These are phyloP conservation scores for Phthorimaea operculella DNA, from an alignment of 1,140 invertebrate genomes.

Conservation along the genomic window DNA sequence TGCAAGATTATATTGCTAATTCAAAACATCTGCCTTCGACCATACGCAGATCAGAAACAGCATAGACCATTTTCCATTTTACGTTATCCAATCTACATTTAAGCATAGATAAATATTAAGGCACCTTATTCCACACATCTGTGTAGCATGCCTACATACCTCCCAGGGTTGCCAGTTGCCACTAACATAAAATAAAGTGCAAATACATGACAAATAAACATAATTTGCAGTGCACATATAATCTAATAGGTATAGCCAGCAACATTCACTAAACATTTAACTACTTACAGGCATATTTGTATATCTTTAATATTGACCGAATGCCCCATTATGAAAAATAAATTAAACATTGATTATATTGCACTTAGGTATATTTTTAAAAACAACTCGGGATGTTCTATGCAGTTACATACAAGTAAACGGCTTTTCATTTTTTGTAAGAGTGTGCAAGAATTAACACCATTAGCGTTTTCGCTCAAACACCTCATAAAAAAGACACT, in stretches of 20 bases:
- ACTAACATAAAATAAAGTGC: neutral
- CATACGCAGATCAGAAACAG: too few species aligned
- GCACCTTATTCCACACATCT: too few species aligned
- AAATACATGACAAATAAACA: slow-evolving; percentile 27
- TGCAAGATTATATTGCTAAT: too few species aligned
- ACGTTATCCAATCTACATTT: too few species aligned
- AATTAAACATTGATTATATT: slow-evolving; percentile 14
- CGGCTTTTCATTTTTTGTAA: slow-evolving; percentile 1
- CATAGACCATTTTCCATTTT: too few species aligned
- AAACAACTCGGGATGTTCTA: neutral
- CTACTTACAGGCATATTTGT: slow-evolving; percentile 25
- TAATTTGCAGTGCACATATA: slow-evolving; percentile 26
- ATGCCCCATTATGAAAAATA: slow-evolving; percentile 25
- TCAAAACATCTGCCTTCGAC: too few species aligned
- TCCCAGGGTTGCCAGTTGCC: too few species aligned
- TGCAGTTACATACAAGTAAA: neutral
- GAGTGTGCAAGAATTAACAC: neutral
- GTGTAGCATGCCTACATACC: too few species aligned
- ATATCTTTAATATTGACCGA: slow-evolving; percentile 21
- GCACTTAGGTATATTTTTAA: neutral
- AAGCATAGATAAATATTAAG: too few species aligned
- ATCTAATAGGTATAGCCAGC: slow-evolving; percentile 21
- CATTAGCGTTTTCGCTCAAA: neutral
- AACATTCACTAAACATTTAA: slow-evolving; percentile 29
- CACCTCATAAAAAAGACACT: neutral